Evolutionary conservation across 1,140 invertebrate species (phyloP).

Genomic region (Anastrepha obliqua): DNA sequence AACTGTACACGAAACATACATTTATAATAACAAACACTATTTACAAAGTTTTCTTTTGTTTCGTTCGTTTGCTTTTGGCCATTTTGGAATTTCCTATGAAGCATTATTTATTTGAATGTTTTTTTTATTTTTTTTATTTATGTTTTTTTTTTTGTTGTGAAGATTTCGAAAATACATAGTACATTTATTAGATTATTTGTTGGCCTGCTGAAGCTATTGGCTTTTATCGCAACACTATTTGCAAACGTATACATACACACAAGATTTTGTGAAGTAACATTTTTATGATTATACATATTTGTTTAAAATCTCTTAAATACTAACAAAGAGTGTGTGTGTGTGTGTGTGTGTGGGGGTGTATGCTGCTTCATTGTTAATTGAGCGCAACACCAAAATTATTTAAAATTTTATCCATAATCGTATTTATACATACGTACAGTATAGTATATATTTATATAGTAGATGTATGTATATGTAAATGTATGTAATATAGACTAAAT

Average conservation of each 20-base stretch:
- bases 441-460: constrained; percentile 25
- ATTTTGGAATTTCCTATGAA: background rate
- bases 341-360: background rate
- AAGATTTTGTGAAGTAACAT: constrained; percentile 20
- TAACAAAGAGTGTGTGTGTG: constrained; percentile 13
- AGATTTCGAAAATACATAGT: background rate
- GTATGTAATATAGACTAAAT: constrained; percentile 42
- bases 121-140: background rate
- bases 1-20: background rate
- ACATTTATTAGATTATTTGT: constrained; percentile 3
- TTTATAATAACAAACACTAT: background rate
- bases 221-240: background rate
- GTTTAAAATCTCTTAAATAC: constrained; percentile 47
- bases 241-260: constrained; percentile 38
- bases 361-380: constrained; percentile 15
- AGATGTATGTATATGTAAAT: constrained; percentile 18
- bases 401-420: background rate
- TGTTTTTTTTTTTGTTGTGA: background rate
- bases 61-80: background rate
- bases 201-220: background rate
- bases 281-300: constrained; percentile 10
- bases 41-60: background rate
- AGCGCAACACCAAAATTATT: background rate
- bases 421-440: background rate
- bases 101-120: background rate